Base-by-base conservation (phyloP, 2,888 invertebrate species). In the Drosophila buzzatii region DNA sequence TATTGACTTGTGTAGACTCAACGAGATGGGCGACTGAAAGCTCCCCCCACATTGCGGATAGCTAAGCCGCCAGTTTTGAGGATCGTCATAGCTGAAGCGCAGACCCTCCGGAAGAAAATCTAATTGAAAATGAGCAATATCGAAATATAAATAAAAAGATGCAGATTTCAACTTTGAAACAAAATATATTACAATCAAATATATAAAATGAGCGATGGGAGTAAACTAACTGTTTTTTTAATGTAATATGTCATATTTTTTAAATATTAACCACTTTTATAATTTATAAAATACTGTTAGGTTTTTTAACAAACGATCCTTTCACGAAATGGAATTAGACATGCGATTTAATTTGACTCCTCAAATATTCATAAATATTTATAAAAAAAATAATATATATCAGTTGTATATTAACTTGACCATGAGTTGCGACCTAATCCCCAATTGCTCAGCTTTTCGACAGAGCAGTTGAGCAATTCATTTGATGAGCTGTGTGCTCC, bases 11-110 rank as follows among this genome's bases (percentile, higher is more conserved):
- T 70, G 73, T 0, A 66, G 61, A 56, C 73, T 75, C 14, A 92
- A 84, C 0, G 88, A 68, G 44, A 92, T 91, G 35, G 91, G 96
- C 0, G 96, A 96, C 90, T 96, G 96, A 76, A 94, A 94, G 3
- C 94, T 91, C 1, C 96, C 96, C 16, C 94, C 94, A 85, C 96
- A 96, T 3, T 93, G 93, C 0, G 94, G 94, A 88, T 94, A 95
- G 2, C 94, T 93, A n/a, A 94, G 93, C 8, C 93, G 93, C 96
- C 95, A 96, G 55, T 75, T 68, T 9, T 71, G 70, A 1, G 92
- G 85, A 9, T 90, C 73, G 42, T 92, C 89, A 51, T 92, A 92
- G 64, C 59, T 85, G 58, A 88, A 91, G 10, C 73, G 72, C 23
- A 70, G 67, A 3, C 63, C 67, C 31, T 84, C 45, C 20, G 67